Evolutionary conservation across 2,888 invertebrate genomes (phyloP).

Genomic region (Troglohyphantes excavatus): DNA sequence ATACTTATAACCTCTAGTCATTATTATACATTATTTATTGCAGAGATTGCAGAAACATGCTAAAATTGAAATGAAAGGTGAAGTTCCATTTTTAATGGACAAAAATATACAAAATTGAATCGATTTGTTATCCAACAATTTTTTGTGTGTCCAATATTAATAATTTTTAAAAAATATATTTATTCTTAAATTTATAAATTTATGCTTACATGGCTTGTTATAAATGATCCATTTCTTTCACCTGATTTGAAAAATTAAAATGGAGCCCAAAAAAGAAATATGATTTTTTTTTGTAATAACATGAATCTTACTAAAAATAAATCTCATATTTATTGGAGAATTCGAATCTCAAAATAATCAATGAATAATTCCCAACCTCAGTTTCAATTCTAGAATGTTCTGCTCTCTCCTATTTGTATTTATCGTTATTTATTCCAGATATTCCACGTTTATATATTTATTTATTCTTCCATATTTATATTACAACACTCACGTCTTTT

Average conservation of each 20-base stretch:
- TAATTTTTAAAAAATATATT: too few relatives aligned
- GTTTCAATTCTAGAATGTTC: conserved; percentile 58
- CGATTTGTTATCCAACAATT: too few relatives aligned
- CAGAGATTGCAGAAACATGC: conserved; percentile 66
- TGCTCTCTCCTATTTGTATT: conserved; percentile 63
- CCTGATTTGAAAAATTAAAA: too few relatives aligned
- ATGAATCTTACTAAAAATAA: background rate
- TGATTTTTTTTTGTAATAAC: too few relatives aligned
- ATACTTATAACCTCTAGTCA: conserved; percentile 78
- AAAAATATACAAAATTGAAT: background rate
- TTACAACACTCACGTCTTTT: conserved; percentile 60
- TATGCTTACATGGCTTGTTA: too few relatives aligned
- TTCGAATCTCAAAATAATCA: background rate
- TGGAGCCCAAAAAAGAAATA: too few relatives aligned
- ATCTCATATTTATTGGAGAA: background rate
- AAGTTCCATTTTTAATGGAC: background rate
- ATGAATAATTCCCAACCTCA: background rate
- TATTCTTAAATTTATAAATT: too few relatives aligned
- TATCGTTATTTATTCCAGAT: conserved; percentile 72
- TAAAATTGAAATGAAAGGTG: conserved; percentile 40
- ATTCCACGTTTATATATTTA: conserved; percentile 77
- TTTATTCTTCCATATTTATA: conserved; percentile 63
- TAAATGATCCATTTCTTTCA: too few relatives aligned
- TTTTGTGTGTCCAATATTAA: too few relatives aligned
- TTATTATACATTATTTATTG: conserved; percentile 77